A percentile compares a stretch with the other conserved stretches of the same genome.
These are phyloP conservation scores for Clanis bilineata DNA, from an alignment of 2,888 invertebrate genomes.

Conservation along the genomic window DNA sequence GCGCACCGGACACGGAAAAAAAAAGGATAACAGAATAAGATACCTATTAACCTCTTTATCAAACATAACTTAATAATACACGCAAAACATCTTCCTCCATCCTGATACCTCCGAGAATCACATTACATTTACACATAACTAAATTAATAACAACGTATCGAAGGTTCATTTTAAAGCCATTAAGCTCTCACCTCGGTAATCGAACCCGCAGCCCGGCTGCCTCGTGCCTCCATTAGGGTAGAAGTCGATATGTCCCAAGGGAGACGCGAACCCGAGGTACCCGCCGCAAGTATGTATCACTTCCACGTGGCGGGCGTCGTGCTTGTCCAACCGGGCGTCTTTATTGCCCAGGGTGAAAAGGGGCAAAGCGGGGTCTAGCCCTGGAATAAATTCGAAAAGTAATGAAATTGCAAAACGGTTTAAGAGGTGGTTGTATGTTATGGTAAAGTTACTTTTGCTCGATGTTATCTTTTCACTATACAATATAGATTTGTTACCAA, in stretches of 20 bases:
- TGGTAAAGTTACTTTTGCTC: no score
- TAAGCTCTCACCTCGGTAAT: slow-evolving; percentile 68
- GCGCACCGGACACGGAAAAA: no score
- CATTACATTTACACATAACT: not conserved
- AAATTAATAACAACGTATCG: not conserved
- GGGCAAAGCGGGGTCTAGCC: slow-evolving; percentile 83
- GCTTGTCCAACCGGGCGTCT: slow-evolving; percentile 79
- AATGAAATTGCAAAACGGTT: not conserved
- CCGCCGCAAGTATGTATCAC: slow-evolving; percentile 85
- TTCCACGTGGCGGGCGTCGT: slow-evolving; percentile 83
- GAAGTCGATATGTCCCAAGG: slow-evolving; percentile 84
- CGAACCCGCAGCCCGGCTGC: slow-evolving; percentile 82
- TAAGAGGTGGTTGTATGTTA: no score
- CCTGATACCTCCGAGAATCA: not conserved
- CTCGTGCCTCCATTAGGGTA: slow-evolving; percentile 83
- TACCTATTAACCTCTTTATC: no score
- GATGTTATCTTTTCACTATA: no score
- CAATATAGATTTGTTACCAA: no score
- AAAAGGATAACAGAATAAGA: no score
- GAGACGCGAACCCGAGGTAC: slow-evolving; percentile 81
- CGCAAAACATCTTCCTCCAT: not conserved
- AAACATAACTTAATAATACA: not conserved
- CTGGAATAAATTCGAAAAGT: slow-evolving; percentile 43
- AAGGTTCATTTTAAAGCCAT: slow-evolving; percentile 9
- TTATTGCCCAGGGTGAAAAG: slow-evolving; percentile 78